Evolutionary conservation across 2,113 vertebrate genomes (phyloP).

Genomic region (Tragelaphus scriptus): DNA sequence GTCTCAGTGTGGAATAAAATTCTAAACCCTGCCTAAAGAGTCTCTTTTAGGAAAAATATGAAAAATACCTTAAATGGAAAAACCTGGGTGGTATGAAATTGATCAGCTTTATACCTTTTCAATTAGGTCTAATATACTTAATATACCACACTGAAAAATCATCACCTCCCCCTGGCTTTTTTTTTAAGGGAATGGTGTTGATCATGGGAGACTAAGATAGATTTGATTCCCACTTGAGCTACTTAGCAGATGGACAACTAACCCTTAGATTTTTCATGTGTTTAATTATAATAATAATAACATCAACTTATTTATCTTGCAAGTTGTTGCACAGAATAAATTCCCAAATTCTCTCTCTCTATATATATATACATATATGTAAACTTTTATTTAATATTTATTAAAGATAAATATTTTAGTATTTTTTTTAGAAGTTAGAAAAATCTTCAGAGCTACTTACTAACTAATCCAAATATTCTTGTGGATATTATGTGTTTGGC

Average conservation of each 20-base stretch:
- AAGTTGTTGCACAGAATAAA: not conserved
- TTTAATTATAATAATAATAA: not conserved
- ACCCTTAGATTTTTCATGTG: not conserved
- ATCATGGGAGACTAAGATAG: not conserved
- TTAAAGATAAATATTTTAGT: not conserved
- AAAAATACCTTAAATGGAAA: not conserved
- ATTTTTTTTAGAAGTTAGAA: not conserved
- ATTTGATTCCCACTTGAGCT: not conserved
- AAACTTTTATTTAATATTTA: not conserved
- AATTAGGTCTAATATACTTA: not conserved
- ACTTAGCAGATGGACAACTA: not conserved
- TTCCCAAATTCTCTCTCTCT: not conserved
- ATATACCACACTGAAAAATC: not conserved
- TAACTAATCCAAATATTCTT: not conserved
- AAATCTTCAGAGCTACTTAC: not conserved
- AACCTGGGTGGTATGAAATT: not conserved
- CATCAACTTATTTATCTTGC: not conserved
- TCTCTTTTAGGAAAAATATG: not conserved
- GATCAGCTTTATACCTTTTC: not conserved
- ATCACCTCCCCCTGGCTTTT: rapidly evolving
- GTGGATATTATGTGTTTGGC: not conserved
- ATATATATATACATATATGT: not conserved
- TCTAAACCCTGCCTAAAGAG: not conserved
- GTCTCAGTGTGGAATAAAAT: constrained; percentile 12
- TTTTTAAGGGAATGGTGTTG: not conserved